These are phyloP conservation scores for Alectoris magna DNA, from an alignment of 2,797 vertebrate genomes.

Conservation along the genomic window DNA sequence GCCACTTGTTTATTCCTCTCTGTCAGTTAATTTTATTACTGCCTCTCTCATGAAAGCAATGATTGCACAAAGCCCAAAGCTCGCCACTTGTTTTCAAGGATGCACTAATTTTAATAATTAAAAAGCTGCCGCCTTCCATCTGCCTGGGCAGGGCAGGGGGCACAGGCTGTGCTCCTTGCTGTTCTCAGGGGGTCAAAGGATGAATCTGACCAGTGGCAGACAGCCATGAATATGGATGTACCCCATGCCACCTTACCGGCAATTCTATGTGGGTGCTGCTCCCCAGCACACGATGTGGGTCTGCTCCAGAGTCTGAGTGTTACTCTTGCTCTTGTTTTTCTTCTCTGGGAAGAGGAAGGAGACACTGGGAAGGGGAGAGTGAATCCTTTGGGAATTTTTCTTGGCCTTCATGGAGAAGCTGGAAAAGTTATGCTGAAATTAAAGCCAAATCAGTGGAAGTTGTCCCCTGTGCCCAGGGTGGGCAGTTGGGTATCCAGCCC, in stretches of 20 bases:
- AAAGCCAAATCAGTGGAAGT: neutral
- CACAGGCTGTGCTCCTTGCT: no score
- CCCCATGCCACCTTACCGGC: rapidly evolving
- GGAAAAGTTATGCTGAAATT: neutral
- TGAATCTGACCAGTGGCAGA: neutral
- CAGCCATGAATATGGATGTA: rapidly evolving
- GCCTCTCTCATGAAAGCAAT: slow-evolving; percentile 34
- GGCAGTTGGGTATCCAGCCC: rapidly evolving
- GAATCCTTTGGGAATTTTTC: neutral
- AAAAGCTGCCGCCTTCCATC: slow-evolving; percentile 47
- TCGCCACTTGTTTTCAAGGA: slow-evolving; percentile 7
- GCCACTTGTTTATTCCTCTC: slow-evolving; percentile 61
- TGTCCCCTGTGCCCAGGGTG: rapidly evolving
- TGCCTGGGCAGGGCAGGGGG: neutral
- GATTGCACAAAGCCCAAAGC: slow-evolving; percentile 61
- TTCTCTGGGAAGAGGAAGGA: neutral
- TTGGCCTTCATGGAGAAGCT: neutral
- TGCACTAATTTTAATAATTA: slow-evolving; percentile 65
- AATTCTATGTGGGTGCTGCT: neutral
- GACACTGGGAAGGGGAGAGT: neutral
- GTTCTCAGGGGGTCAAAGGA: neutral
- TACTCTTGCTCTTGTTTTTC: neutral
- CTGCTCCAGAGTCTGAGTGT: neutral
- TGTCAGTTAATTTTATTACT: slow-evolving; percentile 52
- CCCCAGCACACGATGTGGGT: neutral